A percentile compares a stretch with the other conserved stretches of the same genome.
Evolutionary conservation across 2,797 vertebrate genomes (phyloP).

Genomic region (Cuniculus paca): DNA sequence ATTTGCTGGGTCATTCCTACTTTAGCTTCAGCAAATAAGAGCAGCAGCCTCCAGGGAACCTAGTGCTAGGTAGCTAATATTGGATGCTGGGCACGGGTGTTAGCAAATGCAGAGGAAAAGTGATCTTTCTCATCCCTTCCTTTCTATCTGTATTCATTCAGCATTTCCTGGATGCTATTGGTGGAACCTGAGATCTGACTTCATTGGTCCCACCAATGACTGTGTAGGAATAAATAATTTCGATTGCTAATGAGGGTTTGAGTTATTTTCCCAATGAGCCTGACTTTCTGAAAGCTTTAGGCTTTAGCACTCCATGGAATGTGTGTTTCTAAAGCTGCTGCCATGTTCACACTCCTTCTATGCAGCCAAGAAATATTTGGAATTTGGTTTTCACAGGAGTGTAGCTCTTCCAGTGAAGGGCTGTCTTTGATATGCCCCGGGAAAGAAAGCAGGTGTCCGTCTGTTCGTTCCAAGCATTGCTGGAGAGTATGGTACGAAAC

Average conservation of each 20-base stretch:
- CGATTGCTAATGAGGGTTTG: slow-evolving; percentile 34
- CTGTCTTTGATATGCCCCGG: not conserved
- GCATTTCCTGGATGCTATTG: not conserved
- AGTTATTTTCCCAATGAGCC: not conserved
- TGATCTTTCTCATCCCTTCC: not conserved
- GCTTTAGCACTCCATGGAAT: not conserved
- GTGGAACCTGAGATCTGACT: slow-evolving; percentile 29
- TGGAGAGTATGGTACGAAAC: not conserved
- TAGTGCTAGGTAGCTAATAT: not conserved
- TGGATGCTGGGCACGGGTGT: not conserved
- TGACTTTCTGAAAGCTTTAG: not conserved
- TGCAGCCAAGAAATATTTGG: not conserved
- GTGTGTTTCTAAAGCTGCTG: not conserved
- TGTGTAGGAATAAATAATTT: slow-evolving; percentile 61
- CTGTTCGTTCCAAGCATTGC: not conserved
- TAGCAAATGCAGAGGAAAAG: not conserved
- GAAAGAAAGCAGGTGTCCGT: not conserved
- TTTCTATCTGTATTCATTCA: not conserved
- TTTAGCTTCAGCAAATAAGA: not conserved
- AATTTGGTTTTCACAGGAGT: slow-evolving; percentile 26
- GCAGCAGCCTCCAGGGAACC: not conserved
- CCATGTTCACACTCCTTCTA: not conserved
- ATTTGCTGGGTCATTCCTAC: slow-evolving; percentile 20
- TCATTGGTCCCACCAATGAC: slow-evolving; percentile 38
- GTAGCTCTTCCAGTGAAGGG: not conserved